These are phyloP conservation scores for Amiota mariae DNA, from an alignment of 2,888 invertebrate genomes.

Conservation along the genomic window DNA sequence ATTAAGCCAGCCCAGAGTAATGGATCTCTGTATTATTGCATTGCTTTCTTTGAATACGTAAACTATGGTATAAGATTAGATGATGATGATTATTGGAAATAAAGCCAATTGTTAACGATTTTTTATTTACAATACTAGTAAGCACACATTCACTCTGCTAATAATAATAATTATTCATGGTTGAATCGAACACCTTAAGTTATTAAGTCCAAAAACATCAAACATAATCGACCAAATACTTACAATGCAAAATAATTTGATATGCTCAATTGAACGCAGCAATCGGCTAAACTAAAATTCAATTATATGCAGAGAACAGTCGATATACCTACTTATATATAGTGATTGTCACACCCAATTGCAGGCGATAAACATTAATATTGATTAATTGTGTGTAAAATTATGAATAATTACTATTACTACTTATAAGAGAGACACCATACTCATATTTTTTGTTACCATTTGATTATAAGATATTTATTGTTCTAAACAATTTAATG, in stretches of 20 bases:
- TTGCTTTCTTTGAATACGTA: too few relatives aligned
- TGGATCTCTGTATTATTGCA: too few relatives aligned
- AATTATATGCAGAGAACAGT: background rate
- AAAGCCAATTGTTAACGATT: too few relatives aligned
- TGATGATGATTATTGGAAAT: too few relatives aligned
- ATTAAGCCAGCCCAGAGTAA: too few relatives aligned
- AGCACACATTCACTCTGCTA: too few relatives aligned
- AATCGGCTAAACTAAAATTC: background rate
- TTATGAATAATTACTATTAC: background rate
- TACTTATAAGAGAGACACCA: background rate
- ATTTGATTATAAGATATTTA: background rate
- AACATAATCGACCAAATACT: background rate
- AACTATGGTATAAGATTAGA: too few relatives aligned
- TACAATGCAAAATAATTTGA: background rate
- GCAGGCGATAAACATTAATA: background rate
- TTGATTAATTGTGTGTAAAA: constrained; percentile 24
- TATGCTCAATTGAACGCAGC: background rate
- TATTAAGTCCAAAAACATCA: too few relatives aligned
- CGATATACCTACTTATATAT: background rate
- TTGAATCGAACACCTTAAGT: too few relatives aligned
- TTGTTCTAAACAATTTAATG: background rate
- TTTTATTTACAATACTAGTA: too few relatives aligned
- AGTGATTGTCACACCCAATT: constrained; percentile 28
- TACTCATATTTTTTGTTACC: background rate
- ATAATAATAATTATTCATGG: too few relatives aligned